phyloP scores from a whole-genome alignment of 2,797 vertebrate genomes.

The Sorex maritimensis region DNA sequence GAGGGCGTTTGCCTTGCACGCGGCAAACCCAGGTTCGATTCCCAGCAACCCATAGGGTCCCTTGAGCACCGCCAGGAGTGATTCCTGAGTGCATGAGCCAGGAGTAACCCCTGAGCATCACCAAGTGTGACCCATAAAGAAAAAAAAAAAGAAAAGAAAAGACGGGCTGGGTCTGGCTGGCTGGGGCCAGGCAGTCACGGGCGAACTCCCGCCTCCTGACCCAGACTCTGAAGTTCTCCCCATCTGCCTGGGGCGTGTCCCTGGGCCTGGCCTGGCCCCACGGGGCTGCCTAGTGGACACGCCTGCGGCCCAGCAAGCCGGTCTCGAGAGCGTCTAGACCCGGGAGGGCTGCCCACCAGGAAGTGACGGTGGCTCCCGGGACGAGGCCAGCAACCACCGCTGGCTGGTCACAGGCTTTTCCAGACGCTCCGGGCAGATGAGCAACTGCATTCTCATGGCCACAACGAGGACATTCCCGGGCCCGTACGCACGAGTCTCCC shows the following conservation, averaged over 20 bases:
- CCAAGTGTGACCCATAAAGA: too few species aligned
- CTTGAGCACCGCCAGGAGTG: too few species aligned
- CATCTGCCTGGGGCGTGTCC: conserved; percentile 1
- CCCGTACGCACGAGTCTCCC: not conserved
- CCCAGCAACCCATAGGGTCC: too few species aligned
- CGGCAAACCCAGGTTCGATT: too few species aligned
- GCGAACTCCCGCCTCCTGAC: not conserved
- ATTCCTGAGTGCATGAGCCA: too few species aligned
- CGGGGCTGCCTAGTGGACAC: not conserved
- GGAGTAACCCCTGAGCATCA: too few species aligned
- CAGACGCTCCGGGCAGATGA: conserved; percentile 57
- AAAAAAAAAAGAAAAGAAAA: not conserved
- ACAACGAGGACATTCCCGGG: conserved; percentile 66
- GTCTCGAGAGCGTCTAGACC: not conserved
- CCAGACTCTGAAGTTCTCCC: not conserved
- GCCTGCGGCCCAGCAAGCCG: too few species aligned
- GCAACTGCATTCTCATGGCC: conserved; percentile 5
- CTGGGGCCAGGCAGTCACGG: not conserved
- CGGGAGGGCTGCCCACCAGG: not conserved
- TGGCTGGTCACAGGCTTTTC: conserved; percentile 59
- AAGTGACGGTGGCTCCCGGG: conserved; percentile 27
- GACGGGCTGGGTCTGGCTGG: not conserved
- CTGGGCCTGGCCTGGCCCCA: not conserved
- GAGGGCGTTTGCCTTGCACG: too few species aligned
- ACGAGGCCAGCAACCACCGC: not conserved